Evolutionary conservation across 2,113 vertebrate species (phyloP), one percentile per base, ranked within the genome.

Genomic region (Pseudorasbora parva): DNA sequence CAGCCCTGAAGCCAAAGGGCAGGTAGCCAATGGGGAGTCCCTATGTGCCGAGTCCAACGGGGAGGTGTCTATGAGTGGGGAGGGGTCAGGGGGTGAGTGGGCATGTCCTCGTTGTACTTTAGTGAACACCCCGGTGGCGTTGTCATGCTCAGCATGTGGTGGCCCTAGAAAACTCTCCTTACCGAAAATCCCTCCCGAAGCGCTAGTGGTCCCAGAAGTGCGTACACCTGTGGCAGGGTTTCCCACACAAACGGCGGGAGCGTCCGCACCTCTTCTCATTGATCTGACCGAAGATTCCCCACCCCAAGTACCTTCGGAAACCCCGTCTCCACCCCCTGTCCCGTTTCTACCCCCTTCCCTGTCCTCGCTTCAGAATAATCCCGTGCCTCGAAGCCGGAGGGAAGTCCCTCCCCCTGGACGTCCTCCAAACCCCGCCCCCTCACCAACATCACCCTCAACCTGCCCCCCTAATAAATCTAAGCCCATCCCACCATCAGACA

Each of bases 111-210:
- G 97, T 71, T 99, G 97, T 91, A 99, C 98, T 0, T 95, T 99
- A 68, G 95, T 96, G 88, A 99, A 98, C 90, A 98, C 97, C 0
- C 96, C 98, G 0, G 89, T 96, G 78, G 96, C 97, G n/a, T 93
- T 95, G 84, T 99, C 98, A 19, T 99, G 97, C 91, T 99, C 97
- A 0, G 97, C 95, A 79, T 99, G 97, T 0, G 97, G 98, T 0
- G 97, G 98, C 0, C 98, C 98, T 10, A 95, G 97, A 54, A 98
- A 97, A 90, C 95, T 98, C 23, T 98, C 97, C 0, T 92, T 99
- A 88, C 97, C 97, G 85, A 97, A 98, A 90, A 99, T 99, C 88
- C 98, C 98, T 0, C 97, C 98, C 0, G 98, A 99, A 91, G 96
- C 98, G 0, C 93, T 99, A 83, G 98, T 99, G 76, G 97, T 99